Evolutionary conservation across 2,113 vertebrate species (phyloP).

Genomic region (Campylomormyrus numenius): DNA sequence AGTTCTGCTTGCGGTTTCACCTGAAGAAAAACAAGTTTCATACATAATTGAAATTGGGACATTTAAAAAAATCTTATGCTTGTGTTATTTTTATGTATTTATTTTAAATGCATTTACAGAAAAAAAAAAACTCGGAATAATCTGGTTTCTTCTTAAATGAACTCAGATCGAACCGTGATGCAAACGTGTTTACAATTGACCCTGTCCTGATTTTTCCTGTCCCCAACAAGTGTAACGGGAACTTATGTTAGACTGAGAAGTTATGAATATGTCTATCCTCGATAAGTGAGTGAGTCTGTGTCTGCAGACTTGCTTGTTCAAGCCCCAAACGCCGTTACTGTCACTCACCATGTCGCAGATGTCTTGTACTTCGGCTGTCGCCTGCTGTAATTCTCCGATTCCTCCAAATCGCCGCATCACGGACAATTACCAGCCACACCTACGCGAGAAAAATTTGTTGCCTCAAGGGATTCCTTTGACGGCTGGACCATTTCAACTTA

Average conservation of each 20-base stretch:
- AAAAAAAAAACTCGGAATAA: background rate
- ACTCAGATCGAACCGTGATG: background rate
- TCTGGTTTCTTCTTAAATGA: too few relatives aligned
- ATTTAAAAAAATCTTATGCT: background rate
- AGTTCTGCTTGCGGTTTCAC: background rate
- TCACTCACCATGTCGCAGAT: constrained; percentile 51
- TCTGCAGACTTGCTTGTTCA: background rate
- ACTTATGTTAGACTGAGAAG: background rate
- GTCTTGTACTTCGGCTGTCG: constrained; percentile 55
- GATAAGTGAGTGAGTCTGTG: background rate
- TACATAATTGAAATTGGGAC: constrained; percentile 14
- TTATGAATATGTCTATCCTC: background rate
- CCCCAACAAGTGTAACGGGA: background rate
- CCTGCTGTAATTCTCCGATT: constrained; percentile 22
- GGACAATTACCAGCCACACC: background rate
- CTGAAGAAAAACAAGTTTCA: background rate
- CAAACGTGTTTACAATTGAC: background rate
- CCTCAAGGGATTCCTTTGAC: background rate
- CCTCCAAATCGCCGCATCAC: constrained; percentile 40
- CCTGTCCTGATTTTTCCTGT: background rate
- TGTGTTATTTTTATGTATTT: background rate
- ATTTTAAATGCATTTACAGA: background rate
- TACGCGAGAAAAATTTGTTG: background rate
- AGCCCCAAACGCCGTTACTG: background rate
- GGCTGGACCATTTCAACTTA: background rate